These are phyloP conservation scores for Trisateles emortualis DNA, from an alignment of 2,888 invertebrate genomes.

Conservation along the genomic window DNA sequence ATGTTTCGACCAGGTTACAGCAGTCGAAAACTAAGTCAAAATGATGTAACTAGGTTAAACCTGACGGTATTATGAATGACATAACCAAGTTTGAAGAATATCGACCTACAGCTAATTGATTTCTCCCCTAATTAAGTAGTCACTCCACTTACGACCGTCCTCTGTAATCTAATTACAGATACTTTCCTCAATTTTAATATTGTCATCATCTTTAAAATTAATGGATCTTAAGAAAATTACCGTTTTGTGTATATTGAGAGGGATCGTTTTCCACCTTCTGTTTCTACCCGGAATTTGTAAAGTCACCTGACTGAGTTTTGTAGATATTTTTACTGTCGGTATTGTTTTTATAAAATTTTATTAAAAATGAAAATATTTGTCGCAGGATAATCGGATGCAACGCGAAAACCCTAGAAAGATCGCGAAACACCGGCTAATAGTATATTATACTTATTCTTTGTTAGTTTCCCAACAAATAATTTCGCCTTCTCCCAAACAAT, in stretches of 20 bases:
- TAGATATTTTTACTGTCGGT: neutral
- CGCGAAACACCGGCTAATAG: no score
- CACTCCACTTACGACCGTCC: conserved; percentile 26
- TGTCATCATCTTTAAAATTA: conserved; percentile 41
- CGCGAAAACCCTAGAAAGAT: no score
- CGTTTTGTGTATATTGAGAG: conserved; percentile 23
- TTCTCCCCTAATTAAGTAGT: conserved; percentile 36
- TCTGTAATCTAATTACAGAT: conserved; percentile 37
- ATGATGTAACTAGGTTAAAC: neutral
- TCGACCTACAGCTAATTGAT: conserved; percentile 34
- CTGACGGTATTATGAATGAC: neutral
- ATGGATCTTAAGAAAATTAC: conserved; percentile 42
- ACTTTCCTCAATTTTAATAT: conserved; percentile 42
- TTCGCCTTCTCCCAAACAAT: no score
- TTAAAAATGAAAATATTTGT: neutral
- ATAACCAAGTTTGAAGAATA: neutral
- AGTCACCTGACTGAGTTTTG: neutral
- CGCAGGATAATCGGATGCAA: no score
- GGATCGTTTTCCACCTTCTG: conserved; percentile 18
- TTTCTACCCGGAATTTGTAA: conserved; percentile 16
- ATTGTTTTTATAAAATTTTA: neutral
- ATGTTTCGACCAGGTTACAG: no score
- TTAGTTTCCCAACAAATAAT: no score
- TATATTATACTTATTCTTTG: no score
- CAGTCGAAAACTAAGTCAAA: no score